Evolutionary conservation across 2,797 vertebrate species (phyloP).

Genomic region (Danio kyathit): DNA sequence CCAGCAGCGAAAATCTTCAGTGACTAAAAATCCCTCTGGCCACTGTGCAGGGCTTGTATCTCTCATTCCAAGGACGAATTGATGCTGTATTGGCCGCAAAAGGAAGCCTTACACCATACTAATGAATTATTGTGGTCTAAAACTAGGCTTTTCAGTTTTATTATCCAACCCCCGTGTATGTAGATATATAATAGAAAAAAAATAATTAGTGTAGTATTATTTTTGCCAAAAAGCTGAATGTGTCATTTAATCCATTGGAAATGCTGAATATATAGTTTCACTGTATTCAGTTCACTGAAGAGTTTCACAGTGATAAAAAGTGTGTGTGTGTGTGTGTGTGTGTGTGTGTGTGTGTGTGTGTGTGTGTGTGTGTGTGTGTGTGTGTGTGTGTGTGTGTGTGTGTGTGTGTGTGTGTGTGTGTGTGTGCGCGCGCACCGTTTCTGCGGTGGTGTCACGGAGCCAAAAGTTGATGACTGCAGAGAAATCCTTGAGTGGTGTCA

Average conservation of each 20-base stretch:
- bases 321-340: background rate
- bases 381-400: background rate
- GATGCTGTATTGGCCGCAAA: too few species aligned
- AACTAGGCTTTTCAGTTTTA: too few species aligned
- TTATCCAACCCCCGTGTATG: too few species aligned
- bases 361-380: background rate
- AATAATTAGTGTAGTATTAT: background rate
- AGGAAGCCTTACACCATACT: too few species aligned
- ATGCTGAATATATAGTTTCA: background rate
- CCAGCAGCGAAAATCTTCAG: too few species aligned
- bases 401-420: background rate
- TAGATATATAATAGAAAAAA: too few species aligned
- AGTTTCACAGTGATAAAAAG: background rate
- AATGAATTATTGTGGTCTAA: too few species aligned
- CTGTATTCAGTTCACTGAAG: background rate
- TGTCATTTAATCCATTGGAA: background rate
- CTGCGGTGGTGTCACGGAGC: background rate
- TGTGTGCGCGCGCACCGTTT: background rate
- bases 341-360: too few species aligned
- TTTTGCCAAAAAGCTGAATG: background rate
- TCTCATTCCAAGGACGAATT: too few species aligned
- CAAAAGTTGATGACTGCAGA: constrained; percentile 28
- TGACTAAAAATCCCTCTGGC: too few species aligned
- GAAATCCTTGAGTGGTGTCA: constrained; percentile 26
- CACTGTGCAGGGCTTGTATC: too few species aligned